Percentiles rank a stretch among this genome's conserved stretches.
Evolutionary conservation across 2,797 vertebrate genomes (phyloP).

Genomic region (Loriculus beryllinus): DNA sequence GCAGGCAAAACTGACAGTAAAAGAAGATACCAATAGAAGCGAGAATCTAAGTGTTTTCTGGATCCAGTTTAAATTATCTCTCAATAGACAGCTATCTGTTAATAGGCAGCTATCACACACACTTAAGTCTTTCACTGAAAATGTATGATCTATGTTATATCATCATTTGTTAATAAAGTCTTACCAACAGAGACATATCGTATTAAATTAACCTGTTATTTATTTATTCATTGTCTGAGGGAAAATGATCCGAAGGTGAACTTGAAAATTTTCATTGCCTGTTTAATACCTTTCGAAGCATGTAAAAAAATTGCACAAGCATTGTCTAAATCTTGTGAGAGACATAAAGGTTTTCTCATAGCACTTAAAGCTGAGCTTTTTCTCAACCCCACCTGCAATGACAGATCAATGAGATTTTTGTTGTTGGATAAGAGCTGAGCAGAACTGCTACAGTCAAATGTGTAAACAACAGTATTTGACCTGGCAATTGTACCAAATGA

Average conservation of each 20-base stretch:
- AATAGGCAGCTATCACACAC: not conserved
- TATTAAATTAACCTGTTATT: not conserved
- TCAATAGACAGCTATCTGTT: not conserved
- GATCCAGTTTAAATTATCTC: slow-evolving; percentile 10
- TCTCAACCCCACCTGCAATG: not conserved
- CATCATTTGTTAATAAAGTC: slow-evolving; percentile 1
- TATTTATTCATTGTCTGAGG: not conserved
- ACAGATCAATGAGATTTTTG: slow-evolving; percentile 1
- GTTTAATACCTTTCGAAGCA: not conserved
- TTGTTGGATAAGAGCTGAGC: not conserved
- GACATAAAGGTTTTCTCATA: not conserved
- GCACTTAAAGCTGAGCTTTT: slow-evolving; percentile 16
- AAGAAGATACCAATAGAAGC: slow-evolving; percentile 3
- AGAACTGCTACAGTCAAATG: not conserved
- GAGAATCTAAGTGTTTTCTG: not conserved
- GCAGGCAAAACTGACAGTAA: not conserved
- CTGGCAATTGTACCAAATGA: not conserved
- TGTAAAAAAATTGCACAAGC: not conserved
- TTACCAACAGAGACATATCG: not conserved
- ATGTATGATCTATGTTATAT: not conserved
- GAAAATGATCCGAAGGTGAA: not conserved
- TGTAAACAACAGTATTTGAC: not conserved
- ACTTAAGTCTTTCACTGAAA: not conserved
- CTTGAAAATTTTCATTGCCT: not conserved
- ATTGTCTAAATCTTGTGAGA: not conserved